A percentile compares a stretch with the other conserved stretches of the same genome.
These are phyloP conservation scores for Eulimnadia texana DNA, from an alignment of 1,140 invertebrate species.

Conservation along the genomic window DNA sequence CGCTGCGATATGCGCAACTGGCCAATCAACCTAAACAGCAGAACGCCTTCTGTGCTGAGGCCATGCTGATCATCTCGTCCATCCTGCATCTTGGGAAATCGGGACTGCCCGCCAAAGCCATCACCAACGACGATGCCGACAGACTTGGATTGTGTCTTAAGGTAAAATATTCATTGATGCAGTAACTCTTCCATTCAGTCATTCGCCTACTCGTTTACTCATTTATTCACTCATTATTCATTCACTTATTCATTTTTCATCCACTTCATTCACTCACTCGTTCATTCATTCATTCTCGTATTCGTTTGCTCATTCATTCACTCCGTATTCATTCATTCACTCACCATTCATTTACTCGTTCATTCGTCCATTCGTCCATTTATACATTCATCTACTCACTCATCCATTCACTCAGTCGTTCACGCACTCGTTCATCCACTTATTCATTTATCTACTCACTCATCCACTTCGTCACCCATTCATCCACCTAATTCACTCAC, in stretches of 20 bases:
- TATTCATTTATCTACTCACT: neutral
- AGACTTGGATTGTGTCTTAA: conserved; percentile 65
- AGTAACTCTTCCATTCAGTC: neutral
- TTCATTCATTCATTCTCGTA: neutral
- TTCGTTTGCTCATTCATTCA: neutral
- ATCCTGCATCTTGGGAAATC: conserved; percentile 73
- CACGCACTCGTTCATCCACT: neutral
- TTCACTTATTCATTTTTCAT: neutral
- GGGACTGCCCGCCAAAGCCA: conserved; percentile 42
- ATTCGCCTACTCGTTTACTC: neutral
- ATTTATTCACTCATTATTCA: neutral
- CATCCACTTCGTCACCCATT: neutral
- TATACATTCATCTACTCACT: neutral
- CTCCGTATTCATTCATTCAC: neutral
- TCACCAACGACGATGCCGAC: conserved; percentile 91
- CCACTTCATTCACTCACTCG: neutral
- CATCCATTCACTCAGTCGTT: neutral
- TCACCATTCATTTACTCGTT: neutral
- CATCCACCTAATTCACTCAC: neutral
- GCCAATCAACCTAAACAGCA: conserved; percentile 29
- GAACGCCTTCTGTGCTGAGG: conserved; percentile 59
- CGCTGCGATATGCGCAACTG: conserved; percentile 49
- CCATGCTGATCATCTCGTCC: conserved; percentile 76
- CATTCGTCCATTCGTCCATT: no score
- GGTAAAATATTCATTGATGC: no score